Percentiles rank a stretch among this genome's conserved stretches.
Conservation (phyloP, 2,888 invertebrate species). For the Eurytoma californica region DNA sequence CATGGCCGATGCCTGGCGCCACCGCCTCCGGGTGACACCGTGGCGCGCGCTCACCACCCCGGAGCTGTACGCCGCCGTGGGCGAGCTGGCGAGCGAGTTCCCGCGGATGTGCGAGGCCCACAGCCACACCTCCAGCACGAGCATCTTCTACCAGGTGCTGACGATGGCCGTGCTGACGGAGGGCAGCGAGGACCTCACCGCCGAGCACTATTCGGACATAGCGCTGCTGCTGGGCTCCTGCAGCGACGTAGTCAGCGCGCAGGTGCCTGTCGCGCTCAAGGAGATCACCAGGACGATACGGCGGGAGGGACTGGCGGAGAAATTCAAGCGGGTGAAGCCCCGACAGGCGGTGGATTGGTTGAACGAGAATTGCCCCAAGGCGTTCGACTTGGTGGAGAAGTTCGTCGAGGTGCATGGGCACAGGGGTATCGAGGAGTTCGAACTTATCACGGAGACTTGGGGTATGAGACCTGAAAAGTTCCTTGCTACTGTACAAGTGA, state of each 20-base stretch:
- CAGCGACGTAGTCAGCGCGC: conserved; percentile 82
- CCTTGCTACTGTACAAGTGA: conserved; percentile 80
- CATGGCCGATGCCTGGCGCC: conserved; percentile 64
- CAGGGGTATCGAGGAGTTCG: conserved; percentile 83
- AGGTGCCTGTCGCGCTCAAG: conserved; percentile 80
- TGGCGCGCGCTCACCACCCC: neutral
- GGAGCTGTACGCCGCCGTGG: neutral
- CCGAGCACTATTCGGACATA: conserved; percentile 83
- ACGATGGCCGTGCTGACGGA: conserved; percentile 78
- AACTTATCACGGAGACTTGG: conserved; percentile 82
- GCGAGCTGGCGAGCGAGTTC: neutral
- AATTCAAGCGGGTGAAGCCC: conserved; percentile 76
- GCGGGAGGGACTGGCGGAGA: conserved; percentile 74
- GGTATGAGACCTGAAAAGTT: conserved; percentile 79
- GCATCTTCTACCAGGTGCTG: conserved; percentile 78
- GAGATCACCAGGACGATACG: conserved; percentile 75
- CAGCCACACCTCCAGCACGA: conserved; percentile 74
- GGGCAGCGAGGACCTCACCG: conserved; percentile 78
- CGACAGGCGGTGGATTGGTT: conserved; percentile 80
- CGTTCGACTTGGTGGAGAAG: conserved; percentile 75
- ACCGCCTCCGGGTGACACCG: conserved; percentile 4
- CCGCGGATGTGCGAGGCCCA: conserved; percentile 70
- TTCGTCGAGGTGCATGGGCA: conserved; percentile 85
- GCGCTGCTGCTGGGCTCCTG: conserved; percentile 82
- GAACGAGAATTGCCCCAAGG: conserved; percentile 75